These are phyloP conservation scores for Dinothrombium tinctorium DNA, from an alignment of 1,140 invertebrate genomes.

Conservation along the genomic window DNA sequence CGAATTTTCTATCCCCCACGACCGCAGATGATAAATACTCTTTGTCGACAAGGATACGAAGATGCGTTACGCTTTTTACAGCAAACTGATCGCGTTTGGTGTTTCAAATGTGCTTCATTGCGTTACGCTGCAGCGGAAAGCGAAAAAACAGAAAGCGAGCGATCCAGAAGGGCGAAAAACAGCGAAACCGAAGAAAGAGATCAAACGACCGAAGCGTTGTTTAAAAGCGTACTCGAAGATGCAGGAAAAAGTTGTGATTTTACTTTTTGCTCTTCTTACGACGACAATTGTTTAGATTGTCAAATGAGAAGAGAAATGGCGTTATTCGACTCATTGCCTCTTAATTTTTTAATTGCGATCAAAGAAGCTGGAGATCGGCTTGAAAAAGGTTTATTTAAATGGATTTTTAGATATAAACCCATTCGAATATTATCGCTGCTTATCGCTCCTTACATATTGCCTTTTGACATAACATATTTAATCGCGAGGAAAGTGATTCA, in stretches of 20 bases:
- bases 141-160: conserved; percentile 6
- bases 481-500: conserved; percentile 12
- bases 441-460: conserved; percentile 54
- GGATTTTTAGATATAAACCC: conserved; percentile 56
- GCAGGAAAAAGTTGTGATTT: not conserved
- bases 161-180: conserved; percentile 10
- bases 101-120: conserved; percentile 14
- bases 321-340: conserved; percentile 18
- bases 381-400: conserved; percentile 66
- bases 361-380: conserved; percentile 73
- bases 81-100: conserved; percentile 34
- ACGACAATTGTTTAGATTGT: conserved; percentile 16
- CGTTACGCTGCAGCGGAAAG: conserved; percentile 5
- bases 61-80: conserved; percentile 80
- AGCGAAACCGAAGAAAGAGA: conserved; percentile 1
- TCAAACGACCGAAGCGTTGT: not conserved
- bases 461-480: conserved; percentile 43
- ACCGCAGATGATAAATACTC: conserved; percentile 64
- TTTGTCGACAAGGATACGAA: conserved; percentile 94
- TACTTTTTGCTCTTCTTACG: no score
- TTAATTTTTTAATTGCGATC: conserved; percentile 32
- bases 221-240: no score
- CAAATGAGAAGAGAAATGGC: conserved; percentile 13
- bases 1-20: conserved; percentile 81
- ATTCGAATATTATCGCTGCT: conserved; percentile 51